These are phyloP conservation scores for Crepidodera aurea DNA, from an alignment of 2,888 invertebrate genomes.

Conservation along the genomic window DNA sequence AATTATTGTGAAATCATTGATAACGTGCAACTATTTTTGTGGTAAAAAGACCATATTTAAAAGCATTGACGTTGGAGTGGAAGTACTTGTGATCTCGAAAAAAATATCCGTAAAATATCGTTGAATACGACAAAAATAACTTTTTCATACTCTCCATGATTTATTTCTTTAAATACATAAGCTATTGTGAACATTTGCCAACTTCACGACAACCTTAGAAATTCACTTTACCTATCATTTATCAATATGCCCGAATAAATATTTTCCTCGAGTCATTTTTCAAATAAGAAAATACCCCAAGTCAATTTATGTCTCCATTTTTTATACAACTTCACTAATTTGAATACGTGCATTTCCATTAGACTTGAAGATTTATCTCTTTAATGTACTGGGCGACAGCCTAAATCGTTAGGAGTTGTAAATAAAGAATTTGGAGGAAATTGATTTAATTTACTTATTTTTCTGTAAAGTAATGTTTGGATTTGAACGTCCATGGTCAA, in stretches of 20 bases:
- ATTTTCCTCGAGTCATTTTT: slow-evolving; percentile 20
- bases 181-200: slow-evolving; percentile 12
- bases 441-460: too few species aligned
- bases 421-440: too few species aligned
- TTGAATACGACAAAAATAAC: neutral
- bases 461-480: too few species aligned
- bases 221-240: slow-evolving; percentile 29
- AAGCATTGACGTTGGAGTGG: too few species aligned
- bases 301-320: slow-evolving; percentile 25
- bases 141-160: slow-evolving; percentile 3
- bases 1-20: too few species aligned
- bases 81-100: too few species aligned
- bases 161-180: slow-evolving; percentile 24
- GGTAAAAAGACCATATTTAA: too few species aligned
- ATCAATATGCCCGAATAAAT: slow-evolving; percentile 23
- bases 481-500: too few species aligned
- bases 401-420: neutral
- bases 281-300: slow-evolving; percentile 12
- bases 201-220: slow-evolving; percentile 12
- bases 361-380: slow-evolving; percentile 19
- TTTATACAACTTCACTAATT: slow-evolving; percentile 20
- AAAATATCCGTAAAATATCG: too few species aligned
- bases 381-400: slow-evolving; percentile 15
- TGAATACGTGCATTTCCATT: slow-evolving; percentile 23
- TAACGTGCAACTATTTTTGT: too few species aligned